phyloP scores from a whole-genome alignment of 1,140 invertebrate species.

The Drosophila truncata region DNA sequence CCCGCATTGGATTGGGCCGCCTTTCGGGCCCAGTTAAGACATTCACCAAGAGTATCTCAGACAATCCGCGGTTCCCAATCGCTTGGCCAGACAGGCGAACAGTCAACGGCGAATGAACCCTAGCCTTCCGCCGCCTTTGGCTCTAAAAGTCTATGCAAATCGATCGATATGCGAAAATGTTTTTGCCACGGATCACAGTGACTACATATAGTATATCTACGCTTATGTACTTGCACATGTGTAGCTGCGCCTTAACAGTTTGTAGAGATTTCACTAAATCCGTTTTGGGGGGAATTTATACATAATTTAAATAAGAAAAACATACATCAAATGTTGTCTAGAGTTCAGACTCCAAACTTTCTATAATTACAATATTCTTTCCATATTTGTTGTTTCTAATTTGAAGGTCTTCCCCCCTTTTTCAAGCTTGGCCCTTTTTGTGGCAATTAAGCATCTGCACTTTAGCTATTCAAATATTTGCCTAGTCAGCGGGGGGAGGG shows the following conservation, averaged over 20 bases:
- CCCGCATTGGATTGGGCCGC: constrained; percentile 10
- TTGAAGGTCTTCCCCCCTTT: background rate
- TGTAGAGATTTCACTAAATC: constrained; percentile 18
- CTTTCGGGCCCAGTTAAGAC: constrained; percentile 34
- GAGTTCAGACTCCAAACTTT: background rate
- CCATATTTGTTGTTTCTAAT: constrained; percentile 27
- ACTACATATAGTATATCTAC: constrained; percentile 13
- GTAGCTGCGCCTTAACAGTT: constrained; percentile 13
- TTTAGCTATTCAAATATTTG: constrained; percentile 64
- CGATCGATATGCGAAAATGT: constrained; percentile 52
- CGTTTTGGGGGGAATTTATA: background rate
- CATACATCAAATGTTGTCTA: background rate
- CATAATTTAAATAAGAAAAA: background rate
- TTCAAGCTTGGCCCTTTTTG: constrained; percentile 8
- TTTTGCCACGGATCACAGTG: constrained; percentile 31
- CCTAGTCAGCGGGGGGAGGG: constrained; percentile 40
- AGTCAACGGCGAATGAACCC: constrained; percentile 39
- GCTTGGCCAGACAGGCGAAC: constrained; percentile 21
- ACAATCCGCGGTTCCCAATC: constrained; percentile 35
- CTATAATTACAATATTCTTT: background rate
- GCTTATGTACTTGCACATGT: constrained; percentile 18
- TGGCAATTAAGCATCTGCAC: constrained; percentile 63
- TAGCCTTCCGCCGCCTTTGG: constrained; percentile 20
- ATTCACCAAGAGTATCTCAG: constrained; percentile 31
- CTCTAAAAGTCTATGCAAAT: constrained; percentile 51